Base-by-base conservation (phyloP, 2,113 vertebrate species). In the Myotis yumanensis region DNA sequence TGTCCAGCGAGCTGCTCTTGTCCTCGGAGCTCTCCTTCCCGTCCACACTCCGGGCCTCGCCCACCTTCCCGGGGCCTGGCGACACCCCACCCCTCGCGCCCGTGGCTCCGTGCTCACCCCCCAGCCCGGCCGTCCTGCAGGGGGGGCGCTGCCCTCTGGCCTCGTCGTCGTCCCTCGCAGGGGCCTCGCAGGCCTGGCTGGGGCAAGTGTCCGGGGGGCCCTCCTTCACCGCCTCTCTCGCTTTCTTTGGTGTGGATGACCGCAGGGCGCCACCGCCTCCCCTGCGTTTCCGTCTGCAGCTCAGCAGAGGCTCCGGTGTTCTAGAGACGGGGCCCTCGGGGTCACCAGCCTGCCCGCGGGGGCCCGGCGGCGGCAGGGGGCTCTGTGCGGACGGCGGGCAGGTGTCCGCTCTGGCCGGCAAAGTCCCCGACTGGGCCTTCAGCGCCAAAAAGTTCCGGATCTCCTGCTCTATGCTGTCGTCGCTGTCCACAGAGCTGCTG, bases 1-100 rank as follows among this genome's bases (percentile, higher is more conserved):
- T 99, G 97, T 99, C 99, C 82, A 99, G 97, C 0, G 99, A 99
- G 88, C 99, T 99, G 98, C 99, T 99, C 97, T 99, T 99, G 89
- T 99, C 99, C 37, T 97, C 99, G 0, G 98, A 98, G 82, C 98
- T 96, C 2, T 91, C 95, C 25, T 91, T 96, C 85, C 94, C 96
- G 0, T 43, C 28, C 0, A 59, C 4, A 0, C 8, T 48, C 86
- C 95, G 86, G 3, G 4, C 69, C 30, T 71, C 37, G 0, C 11
- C 81, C 0, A 72, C 2, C 4, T 88, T 92, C 2, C 92, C 18
- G 1, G 68, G 95, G 88, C 93, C 69, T 2, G 95, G 96, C 0
- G 79, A 3, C 3, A 40, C 7, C 14, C 94, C n/a, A 0, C 83
- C 96, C 37, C 35, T 51, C 2, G 72, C 1, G 16, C 95, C 93